Evolutionary conservation across 2,113 vertebrate genomes (phyloP), one percentile per base, ranked within the genome.

Genomic region (Euleptes europaea): DNA sequence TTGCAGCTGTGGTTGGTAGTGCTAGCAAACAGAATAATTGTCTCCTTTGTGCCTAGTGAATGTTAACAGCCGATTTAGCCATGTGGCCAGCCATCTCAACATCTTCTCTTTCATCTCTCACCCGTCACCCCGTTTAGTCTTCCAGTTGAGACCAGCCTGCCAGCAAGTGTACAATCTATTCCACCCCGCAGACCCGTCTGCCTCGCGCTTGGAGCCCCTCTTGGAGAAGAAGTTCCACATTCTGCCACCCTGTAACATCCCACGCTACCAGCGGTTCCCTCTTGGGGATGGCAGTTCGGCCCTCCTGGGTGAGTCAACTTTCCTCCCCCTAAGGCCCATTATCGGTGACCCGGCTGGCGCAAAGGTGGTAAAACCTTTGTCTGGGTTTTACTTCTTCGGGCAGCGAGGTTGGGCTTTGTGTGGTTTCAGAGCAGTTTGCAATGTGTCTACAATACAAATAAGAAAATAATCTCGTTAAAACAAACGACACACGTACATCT

Each of bases 151-250:
- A 83, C 98, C 98, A 0, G 98, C 98, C 86, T 99, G 99, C 90
- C 98, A 98, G 95, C 99, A 99, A 95, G 97, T 99, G 63, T 99
- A 99, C 91, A 99, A 99, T 96, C 97, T 99, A 84, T 99, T 99
- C 93, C 98, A 99, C 91, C 98, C 99, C 0, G 98, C 98, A 15
- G 99, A 99, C 93, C 99, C 99, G 0, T 99, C 98, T 0, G 98
- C 99, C 47, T 99, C 98, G 0, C 98, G 99, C 83, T 97, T 99
- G 0, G 99, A 99, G 89, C 98, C 99, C 0, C 98, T 99, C 77
- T 93, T 99, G 94, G 98, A 99, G 91, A 98, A 97, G 90, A 97
- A 97, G 40, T 99, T 99, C 94, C 97, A 98, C 92, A 93, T 98
- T 89, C 93, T 99, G 93, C 97, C 98, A 0, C 98, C 98, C 11